These are phyloP conservation scores for Lordiphosa clarofinis DNA, from an alignment of 1,140 invertebrate genomes.

Conservation along the genomic window DNA sequence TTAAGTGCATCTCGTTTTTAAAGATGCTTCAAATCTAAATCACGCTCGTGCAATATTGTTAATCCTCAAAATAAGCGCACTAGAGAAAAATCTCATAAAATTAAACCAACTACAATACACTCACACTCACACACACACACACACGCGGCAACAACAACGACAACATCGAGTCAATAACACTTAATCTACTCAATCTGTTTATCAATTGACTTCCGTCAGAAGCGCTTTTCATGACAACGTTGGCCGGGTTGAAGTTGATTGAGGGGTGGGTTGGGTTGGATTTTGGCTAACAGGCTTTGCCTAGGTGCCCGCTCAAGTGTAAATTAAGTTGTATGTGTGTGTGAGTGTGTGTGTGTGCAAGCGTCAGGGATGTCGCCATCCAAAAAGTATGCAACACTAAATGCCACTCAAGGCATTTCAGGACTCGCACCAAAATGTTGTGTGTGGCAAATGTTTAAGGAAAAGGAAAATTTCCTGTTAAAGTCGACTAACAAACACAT, in stretches of 20 bases:
- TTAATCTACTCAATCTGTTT: constrained; percentile 72
- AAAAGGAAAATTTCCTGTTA: too few relatives aligned
- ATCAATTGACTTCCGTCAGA: constrained; percentile 70
- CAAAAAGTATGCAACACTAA: constrained; percentile 41
- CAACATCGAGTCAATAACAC: constrained; percentile 62
- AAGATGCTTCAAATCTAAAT: constrained; percentile 12
- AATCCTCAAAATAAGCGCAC: constrained; percentile 47
- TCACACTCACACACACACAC: constrained; percentile 2
- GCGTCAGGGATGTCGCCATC: constrained; percentile 4
- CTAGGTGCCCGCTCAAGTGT: constrained; percentile 44
- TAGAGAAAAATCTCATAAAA: constrained; percentile 7
- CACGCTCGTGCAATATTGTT: constrained; percentile 45
- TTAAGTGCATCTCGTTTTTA: not conserved
- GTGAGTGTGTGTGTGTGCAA: constrained; percentile 1
- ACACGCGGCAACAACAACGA: constrained; percentile 5
- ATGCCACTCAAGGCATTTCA: constrained; percentile 37
- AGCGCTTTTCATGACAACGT: constrained; percentile 57
- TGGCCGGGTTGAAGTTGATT: constrained; percentile 49
- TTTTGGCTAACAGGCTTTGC: not conserved
- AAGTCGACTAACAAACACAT: too few relatives aligned
- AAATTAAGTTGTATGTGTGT: constrained; percentile 38
- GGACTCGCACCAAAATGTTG: not conserved
- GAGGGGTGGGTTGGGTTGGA: constrained; percentile 20
- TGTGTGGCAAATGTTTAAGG: too few relatives aligned
- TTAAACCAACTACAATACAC: constrained; percentile 7